phyloP scores from a whole-genome alignment of 2,797 vertebrate genomes.

The Decapterus maruadsi region DNA sequence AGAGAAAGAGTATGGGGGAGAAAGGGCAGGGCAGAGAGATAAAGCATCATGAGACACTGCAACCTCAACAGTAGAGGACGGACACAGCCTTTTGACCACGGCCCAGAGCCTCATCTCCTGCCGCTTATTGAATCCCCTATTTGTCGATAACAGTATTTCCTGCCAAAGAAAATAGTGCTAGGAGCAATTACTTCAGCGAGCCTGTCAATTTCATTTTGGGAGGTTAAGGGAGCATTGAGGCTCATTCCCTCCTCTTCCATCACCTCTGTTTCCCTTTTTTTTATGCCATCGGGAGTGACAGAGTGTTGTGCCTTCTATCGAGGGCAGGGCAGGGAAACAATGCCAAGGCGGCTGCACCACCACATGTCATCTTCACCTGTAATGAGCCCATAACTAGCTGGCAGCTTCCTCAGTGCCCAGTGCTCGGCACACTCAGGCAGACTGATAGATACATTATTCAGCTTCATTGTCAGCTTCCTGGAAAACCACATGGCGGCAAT shows the following conservation, averaged over 20 bases:
- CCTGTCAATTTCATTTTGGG: constrained; percentile 85
- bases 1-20: constrained; percentile 7
- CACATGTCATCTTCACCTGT: constrained; percentile 83
- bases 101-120: constrained; percentile 83
- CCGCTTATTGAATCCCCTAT: constrained; percentile 84
- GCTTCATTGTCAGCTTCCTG: constrained; percentile 79
- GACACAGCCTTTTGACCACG: constrained; percentile 78
- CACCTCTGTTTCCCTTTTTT: constrained; percentile 63
- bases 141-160: constrained; percentile 88
- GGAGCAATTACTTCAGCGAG: constrained; percentile 85
- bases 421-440: constrained; percentile 64
- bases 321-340: constrained; percentile 72
- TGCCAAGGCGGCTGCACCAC: constrained; percentile 73
- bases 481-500: constrained; percentile 67
- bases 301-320: constrained; percentile 64
- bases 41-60: constrained; percentile 57
- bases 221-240: constrained; percentile 74
- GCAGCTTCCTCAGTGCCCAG: constrained; percentile 73
- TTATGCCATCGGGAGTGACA: constrained; percentile 69
- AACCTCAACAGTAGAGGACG: constrained; percentile 74
- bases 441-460: constrained; percentile 84
- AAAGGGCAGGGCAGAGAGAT: constrained; percentile 49
- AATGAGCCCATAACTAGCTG: constrained; percentile 84
- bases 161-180: constrained; percentile 86
- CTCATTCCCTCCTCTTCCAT: constrained; percentile 67